Evolutionary conservation across 1,140 invertebrate genomes (phyloP), one percentile per base, ranked within the genome.

Genomic region (Stegodyphus mimosarum): DNA sequence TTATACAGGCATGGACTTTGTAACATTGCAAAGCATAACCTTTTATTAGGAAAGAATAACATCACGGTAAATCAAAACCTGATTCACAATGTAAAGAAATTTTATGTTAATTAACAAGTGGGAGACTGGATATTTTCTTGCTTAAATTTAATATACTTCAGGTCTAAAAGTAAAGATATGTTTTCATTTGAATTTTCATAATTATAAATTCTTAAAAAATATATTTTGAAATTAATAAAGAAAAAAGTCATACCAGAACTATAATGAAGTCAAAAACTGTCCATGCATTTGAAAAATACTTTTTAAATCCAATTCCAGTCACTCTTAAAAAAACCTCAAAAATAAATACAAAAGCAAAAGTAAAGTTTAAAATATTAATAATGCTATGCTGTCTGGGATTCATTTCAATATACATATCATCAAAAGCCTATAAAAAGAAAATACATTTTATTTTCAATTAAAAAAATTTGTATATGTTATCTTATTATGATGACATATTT

Each of bases 241-340:
- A 52, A 52, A 73, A 53, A 10, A 73, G 5, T 15, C 72, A 75
- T 84, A 84, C 81, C 15, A 76, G 5, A 49, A 60, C 50, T 7
- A 76, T 53, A 33, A 69, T 10, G n/a, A 84, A 84, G 50, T 84
- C 72, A 49, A 84, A 84, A 5, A 52, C 17, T 15, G 33, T 75
- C 72, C 73, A 84, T 13, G 18, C 10, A 55, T 60, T 52, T 33
- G 72, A 49, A 69, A 84, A 84, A 75, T 84, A 84, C 33, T 60
- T 69, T 70, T 69, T 49, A 11, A 84, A 6, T 55, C 81, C 73
- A 67, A 33, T 69, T 13, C 10, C 72, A 67, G 69, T 49, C 81
- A 55, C 75, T 76, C 72, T 75, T 2, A 75, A 50, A n/a, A 76
- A 6, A 67, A 84, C 69, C 48, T 84, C 81, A 49, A 75, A n/a